These are phyloP conservation scores for Zosterops japonicus DNA, from an alignment of 2,113 vertebrate genomes.

Conservation along the genomic window DNA sequence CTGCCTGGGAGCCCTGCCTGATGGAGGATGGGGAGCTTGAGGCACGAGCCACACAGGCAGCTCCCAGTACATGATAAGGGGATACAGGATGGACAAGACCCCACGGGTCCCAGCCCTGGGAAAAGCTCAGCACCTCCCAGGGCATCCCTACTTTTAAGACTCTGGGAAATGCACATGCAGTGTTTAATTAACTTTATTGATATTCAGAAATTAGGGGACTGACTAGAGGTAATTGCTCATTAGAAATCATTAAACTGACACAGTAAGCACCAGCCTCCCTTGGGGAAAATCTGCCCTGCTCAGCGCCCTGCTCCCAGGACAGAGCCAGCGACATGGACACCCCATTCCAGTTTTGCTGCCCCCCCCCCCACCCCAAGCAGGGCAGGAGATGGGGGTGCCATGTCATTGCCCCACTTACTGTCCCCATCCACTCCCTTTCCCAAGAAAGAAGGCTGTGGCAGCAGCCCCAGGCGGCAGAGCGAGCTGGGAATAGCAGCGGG, in stretches of 20 bases:
- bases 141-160: conserved; percentile 12
- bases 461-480: neutral
- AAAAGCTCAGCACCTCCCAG: neutral
- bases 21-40: rapidly evolving
- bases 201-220: conserved; percentile 86
- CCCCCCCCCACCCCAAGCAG: rapidly evolving
- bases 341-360: neutral
- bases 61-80: rapidly evolving
- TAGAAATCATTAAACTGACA: conserved; percentile 81
- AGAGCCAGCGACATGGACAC: rapidly evolving
- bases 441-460: neutral
- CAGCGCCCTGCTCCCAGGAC: neutral
- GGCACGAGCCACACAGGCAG: rapidly evolving
- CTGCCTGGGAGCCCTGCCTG: neutral
- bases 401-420: neutral
- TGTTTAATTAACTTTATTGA: conserved; percentile 89
- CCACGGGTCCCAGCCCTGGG: rapidly evolving
- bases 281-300: neutral
- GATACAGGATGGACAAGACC: neutral
- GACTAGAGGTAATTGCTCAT: conserved; percentile 85
- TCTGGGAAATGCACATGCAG: conserved; percentile 70
- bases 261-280: conserved; percentile 63
- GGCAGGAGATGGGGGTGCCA: neutral
- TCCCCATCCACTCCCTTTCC: neutral
- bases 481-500: conserved; percentile 39